Evolutionary conservation across 2,797 vertebrate species (phyloP).

Genomic region (Sebastes itinus): DNA sequence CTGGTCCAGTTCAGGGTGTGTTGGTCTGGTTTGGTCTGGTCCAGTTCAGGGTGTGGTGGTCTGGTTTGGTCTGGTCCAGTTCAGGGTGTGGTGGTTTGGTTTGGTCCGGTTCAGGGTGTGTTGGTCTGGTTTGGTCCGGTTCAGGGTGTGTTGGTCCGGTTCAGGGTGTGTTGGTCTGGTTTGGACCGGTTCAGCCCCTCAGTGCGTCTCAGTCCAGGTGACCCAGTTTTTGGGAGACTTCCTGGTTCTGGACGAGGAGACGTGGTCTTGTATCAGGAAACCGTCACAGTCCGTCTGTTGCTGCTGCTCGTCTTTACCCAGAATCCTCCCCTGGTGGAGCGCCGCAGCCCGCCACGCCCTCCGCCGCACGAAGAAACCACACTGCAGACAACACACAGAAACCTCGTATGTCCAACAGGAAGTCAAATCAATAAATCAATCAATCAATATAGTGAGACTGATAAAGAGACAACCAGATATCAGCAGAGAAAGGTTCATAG

Average conservation of each 20-base stretch:
- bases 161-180: not conserved
- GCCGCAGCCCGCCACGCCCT: conserved; percentile 74
- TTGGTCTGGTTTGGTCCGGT: not conserved
- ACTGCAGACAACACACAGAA: conserved; percentile 73
- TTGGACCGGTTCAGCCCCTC: not conserved
- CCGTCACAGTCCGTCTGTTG: conserved; percentile 76
- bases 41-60: not conserved
- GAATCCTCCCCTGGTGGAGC: conserved; percentile 88
- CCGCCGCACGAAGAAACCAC: conserved; percentile 87
- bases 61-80: not conserved
- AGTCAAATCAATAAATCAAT: not conserved
- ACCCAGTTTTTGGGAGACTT: conserved; percentile 85
- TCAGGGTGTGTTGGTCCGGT: not conserved
- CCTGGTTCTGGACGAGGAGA: conserved; percentile 35
- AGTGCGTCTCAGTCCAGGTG: conserved; percentile 85
- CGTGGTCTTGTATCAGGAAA: conserved; percentile 75
- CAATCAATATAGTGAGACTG: not conserved
- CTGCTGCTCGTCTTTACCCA: conserved; percentile 76
- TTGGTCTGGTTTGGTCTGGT: not conserved
- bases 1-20: too few relatives aligned
- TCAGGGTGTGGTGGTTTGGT: too few relatives aligned
- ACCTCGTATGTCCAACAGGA: not conserved
- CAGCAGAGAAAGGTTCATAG: not conserved
- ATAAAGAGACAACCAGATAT: not conserved
- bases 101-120: too few relatives aligned